Conservation (phyloP, 2,797 vertebrate genomes). For the Sternotherus odoratus region DNA sequence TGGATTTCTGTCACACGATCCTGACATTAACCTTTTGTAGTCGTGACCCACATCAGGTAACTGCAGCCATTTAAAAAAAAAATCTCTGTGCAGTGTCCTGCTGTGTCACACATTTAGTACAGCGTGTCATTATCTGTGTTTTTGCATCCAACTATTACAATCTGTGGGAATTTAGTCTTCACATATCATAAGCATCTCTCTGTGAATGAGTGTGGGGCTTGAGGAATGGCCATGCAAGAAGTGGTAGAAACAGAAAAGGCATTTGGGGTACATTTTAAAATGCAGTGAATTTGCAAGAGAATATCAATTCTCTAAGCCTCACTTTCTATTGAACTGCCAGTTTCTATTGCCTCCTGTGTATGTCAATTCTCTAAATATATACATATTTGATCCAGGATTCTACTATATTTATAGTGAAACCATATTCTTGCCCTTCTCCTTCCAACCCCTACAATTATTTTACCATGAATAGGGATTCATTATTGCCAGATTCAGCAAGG, state of each 20-base stretch:
- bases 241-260: neutral
- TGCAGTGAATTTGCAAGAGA: neutral
- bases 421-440: neutral
- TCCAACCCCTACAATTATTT: neutral
- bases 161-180: neutral
- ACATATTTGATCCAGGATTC: neutral
- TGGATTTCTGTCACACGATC: neutral
- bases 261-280: neutral
- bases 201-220: fast-evolving
- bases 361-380: neutral
- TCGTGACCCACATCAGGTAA: neutral
- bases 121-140: fast-evolving
- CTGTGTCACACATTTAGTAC: neutral
- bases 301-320: fast-evolving
- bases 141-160: too few species aligned
- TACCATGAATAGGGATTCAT: fast-evolving
- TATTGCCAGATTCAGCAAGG: constrained; percentile 54
- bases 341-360: neutral
- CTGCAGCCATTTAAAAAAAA: neutral
- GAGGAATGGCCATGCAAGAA: neutral
- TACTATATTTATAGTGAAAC: neutral
- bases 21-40: neutral
- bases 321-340: neutral
- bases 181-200: neutral
- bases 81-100: neutral